phyloP scores from a whole-genome alignment of 2,888 invertebrate species.

The Catocala nupta region DNA sequence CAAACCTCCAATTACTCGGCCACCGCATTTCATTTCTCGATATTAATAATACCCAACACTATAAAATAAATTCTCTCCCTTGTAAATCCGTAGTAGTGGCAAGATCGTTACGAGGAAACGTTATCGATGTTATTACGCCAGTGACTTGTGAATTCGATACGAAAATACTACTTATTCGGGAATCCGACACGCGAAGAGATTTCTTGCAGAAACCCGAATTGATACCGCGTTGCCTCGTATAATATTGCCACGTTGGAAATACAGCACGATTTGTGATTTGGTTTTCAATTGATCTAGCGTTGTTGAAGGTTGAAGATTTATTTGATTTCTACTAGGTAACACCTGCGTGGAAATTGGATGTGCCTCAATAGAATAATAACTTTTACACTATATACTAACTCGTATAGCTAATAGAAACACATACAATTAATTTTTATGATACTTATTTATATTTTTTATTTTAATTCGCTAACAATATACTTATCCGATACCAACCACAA shows the following conservation, averaged over 20 bases:
- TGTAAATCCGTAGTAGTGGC: slow-evolving; percentile 30
- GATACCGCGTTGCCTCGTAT: slow-evolving; percentile 29
- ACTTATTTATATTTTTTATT: no score
- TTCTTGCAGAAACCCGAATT: slow-evolving; percentile 23
- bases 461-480: no score
- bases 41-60: slow-evolving; percentile 48
- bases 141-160: slow-evolving; percentile 50
- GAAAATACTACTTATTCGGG: slow-evolving; percentile 45
- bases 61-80: slow-evolving; percentile 39
- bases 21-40: slow-evolving; percentile 37
- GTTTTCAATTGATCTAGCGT: slow-evolving; percentile 15
- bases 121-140: slow-evolving; percentile 46
- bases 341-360: no score
- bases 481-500: no score
- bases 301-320: slow-evolving; percentile 12
- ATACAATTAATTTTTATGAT: no score
- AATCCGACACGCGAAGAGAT: slow-evolving; percentile 30
- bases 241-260: slow-evolving; percentile 31
- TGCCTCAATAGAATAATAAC: no score
- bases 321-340: background rate
- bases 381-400: no score
- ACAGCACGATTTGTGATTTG: slow-evolving; percentile 28
- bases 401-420: no score
- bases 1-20: slow-evolving; percentile 31
- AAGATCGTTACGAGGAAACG: slow-evolving; percentile 28